These are phyloP conservation scores for Acronicta aceris DNA, from an alignment of 2,888 invertebrate species.

Conservation along the genomic window DNA sequence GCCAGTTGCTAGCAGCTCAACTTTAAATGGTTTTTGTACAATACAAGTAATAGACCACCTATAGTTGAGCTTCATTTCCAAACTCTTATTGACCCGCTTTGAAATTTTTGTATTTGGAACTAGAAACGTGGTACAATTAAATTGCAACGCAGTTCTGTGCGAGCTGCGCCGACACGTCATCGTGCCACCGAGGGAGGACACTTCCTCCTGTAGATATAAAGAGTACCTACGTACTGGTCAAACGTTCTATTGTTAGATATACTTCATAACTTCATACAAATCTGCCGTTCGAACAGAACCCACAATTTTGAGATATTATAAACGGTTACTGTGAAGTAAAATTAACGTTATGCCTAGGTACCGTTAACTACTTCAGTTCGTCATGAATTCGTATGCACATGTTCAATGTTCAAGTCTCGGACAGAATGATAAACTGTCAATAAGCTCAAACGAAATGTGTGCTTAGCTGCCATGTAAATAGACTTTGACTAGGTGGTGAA, in stretches of 20 bases:
- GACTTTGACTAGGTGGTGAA: constrained; percentile 12
- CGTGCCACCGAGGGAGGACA: constrained; percentile 45
- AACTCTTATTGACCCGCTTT: constrained; percentile 60
- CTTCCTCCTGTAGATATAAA: constrained; percentile 46
- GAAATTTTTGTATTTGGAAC: constrained; percentile 48
- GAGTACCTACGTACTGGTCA: constrained; percentile 6
- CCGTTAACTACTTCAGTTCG: constrained; percentile 44
- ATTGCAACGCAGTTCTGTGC: constrained; percentile 42
- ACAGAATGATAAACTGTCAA: constrained; percentile 15
- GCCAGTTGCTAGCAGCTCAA: constrained; percentile 52
- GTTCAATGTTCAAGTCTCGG: constrained; percentile 9
- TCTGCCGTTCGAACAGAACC: constrained; percentile 15
- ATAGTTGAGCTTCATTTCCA: constrained; percentile 46
- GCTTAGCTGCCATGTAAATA: constrained; percentile 33
- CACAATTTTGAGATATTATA: constrained; percentile 20
- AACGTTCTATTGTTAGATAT: constrained; percentile 6
- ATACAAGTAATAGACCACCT: constrained; percentile 25
- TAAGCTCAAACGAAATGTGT: constrained; percentile 31
- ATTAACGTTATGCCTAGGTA: constrained; percentile 39
- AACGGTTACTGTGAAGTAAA: constrained; percentile 28
- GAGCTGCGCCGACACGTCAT: constrained; percentile 38
- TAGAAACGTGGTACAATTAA: constrained; percentile 45
- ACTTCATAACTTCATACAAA: constrained; percentile 2
- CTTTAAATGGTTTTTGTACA: constrained; percentile 30
- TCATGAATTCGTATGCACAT: constrained; percentile 42